Evolutionary conservation across 1,140 invertebrate genomes (phyloP), one percentile per base, ranked within the genome.

Genomic region (Drosophila quadrilineata): DNA sequence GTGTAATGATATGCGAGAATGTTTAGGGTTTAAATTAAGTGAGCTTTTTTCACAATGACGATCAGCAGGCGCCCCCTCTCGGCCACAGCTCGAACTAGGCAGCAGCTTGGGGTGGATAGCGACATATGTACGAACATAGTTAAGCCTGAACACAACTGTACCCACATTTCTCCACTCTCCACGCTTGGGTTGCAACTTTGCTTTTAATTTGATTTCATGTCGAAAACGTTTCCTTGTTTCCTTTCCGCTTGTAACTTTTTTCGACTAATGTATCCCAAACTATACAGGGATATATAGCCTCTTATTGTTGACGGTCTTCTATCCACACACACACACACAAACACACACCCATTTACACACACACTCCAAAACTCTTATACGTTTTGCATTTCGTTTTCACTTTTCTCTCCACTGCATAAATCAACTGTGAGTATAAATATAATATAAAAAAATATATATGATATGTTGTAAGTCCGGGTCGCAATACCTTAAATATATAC

Each of bases 381-480:
- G 36, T 40, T 46, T 45, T 49, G 36, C 29, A 19, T 67, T 75
- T 82, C 48, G 67, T 57, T 58, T n/a, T 65, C 58, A 70, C 65
- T 71, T 74, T 74, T 63, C 82, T 64, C 71, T 77, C 75, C 67
- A 71, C 75, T 82, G 76, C 76, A 82, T 72, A 77, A 72, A 54
- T 63, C 65, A 84, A 82, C 77, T 84, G 76, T 82, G 76, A 82
- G 76, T 82, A 82, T 84, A 70, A 71, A 43, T 33, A 59, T 69
- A 57, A 63, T 72, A 49, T 56, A 70, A 62, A 69, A 64, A 43
- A 46, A 10, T 35, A 67, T 57, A 52, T 40, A 50, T 41, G 52
- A 31, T 50, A 38, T 52, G 26, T 59, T 50, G 35, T 40, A 50
- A 41, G 57, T 58, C 50, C 36, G 54, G 54, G 45, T 6, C 59